These are phyloP conservation scores for Coregonus ussuriensis DNA, from an alignment of 2,797 vertebrate genomes.

Conservation along the genomic window DNA sequence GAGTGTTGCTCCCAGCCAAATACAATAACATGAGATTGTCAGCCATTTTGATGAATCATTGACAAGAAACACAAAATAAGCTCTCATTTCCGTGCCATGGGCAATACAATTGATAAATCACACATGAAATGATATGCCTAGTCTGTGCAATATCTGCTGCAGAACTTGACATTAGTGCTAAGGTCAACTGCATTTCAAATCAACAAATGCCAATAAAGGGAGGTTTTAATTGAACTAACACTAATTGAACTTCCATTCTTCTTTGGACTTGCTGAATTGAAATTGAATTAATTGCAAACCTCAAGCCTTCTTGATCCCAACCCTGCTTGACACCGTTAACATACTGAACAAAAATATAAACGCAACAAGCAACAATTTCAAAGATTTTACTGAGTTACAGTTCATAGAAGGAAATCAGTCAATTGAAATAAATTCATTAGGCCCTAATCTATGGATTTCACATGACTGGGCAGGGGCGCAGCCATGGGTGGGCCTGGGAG, in stretches of 20 bases:
- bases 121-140: background rate
- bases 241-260: no score
- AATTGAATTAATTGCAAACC: background rate
- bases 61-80: background rate
- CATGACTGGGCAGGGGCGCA: no score
- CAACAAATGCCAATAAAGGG: background rate
- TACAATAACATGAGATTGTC: background rate
- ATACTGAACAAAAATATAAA: no score
- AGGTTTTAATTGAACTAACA: no score
- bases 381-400: no score
- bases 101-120: background rate
- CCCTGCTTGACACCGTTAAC: background rate
- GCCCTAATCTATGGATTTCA: no score
- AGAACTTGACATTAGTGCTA: background rate
- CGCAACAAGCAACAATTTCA: no score
- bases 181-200: background rate
- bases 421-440: no score
- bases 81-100: background rate
- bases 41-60: slow-evolving; percentile 1
- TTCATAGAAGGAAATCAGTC: no score
- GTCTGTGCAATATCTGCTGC: background rate
- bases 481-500: no score
- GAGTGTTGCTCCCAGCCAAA: background rate
- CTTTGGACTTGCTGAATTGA: background rate
- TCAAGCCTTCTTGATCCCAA: background rate